Conservation (phyloP, 2,888 invertebrate species). For the Allophyes oxyacanthae region DNA sequence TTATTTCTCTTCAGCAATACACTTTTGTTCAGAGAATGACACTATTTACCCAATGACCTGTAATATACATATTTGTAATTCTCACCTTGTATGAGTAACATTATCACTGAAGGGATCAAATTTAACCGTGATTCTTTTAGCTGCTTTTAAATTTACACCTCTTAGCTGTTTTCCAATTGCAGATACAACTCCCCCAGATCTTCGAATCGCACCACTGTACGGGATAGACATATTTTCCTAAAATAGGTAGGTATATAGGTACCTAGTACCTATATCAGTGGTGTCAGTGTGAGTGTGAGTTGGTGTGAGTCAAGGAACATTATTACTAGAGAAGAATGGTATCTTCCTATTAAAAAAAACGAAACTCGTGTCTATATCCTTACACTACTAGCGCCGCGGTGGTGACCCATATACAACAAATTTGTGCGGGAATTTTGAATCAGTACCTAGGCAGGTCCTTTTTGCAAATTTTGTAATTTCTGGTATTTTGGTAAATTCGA, state of each 20-base stretch:
- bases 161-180: constrained; percentile 93
- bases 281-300: too few species aligned
- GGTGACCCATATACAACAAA: too few species aligned
- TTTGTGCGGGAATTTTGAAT: too few species aligned
- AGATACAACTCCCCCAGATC: constrained; percentile 92
- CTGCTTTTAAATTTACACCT: constrained; percentile 93
- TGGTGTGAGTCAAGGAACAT: too few species aligned
- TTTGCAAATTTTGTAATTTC: too few species aligned
- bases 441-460: too few species aligned
- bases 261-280: too few species aligned
- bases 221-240: constrained; percentile 92
- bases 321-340: too few species aligned
- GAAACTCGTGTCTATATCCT: too few species aligned
- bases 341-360: too few species aligned
- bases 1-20: not conserved
- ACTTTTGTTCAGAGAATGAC: not conserved
- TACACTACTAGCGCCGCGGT: too few species aligned
- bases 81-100: constrained; percentile 90
- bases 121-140: constrained; percentile 93
- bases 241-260: constrained; percentile 24
- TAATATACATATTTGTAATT: not conserved
- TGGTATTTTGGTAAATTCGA: too few species aligned
- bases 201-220: constrained; percentile 91
- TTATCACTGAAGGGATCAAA: constrained; percentile 96
- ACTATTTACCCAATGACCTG: not conserved